Evolutionary conservation across 2,113 vertebrate species (phyloP), one percentile per base, ranked within the genome.

Genomic region (Sceloporus undulatus): DNA sequence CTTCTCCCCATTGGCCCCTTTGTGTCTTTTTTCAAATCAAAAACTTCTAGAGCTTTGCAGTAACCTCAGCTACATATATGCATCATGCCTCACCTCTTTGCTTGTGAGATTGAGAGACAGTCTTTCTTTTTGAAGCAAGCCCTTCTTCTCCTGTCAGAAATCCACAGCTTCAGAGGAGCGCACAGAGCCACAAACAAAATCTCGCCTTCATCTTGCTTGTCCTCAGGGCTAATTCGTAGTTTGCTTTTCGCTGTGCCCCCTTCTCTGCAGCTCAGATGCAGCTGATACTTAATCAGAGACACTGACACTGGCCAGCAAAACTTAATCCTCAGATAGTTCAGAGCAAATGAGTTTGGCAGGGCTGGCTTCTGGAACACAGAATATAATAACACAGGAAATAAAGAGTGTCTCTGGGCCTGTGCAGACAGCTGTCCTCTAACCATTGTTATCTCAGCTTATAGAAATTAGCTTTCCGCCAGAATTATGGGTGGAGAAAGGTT

Each of bases 321-420:
- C n/a, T 71, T 78, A 84, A 90, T 83, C 65, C 34, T 80, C 89
- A 23, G 42, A 38, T n/a, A 56, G 62, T 25, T 27, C 9, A 70
- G 62, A 74, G 81, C 87, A 70, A 77, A 38, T 19, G 59, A 8
- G 73, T 42, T 65, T 9, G 0, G 0, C 27, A 52, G 23, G n/a
- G 2, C 23, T 52, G 9, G 2, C 10, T 48, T n/a, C 65, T 19
- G 8, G 25, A 68, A 40, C 9, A 10, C 1, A 9, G 14, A 8
- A 75, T 52, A 40, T 4, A 11, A 66, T 38, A 21, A 77, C 3
- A 4, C 14, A 52, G 62, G 10, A 2, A 29, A 19, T 25, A 34
- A 56, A 80, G 56, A 79, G 54, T 4, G 9, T 29, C 85, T 79
- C 75, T 86, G 75, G 48, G 42, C 19, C 10, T 19, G 29, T 79